Conservation (phyloP, 2,113 vertebrate species). For the Lagopus leucura region DNA sequence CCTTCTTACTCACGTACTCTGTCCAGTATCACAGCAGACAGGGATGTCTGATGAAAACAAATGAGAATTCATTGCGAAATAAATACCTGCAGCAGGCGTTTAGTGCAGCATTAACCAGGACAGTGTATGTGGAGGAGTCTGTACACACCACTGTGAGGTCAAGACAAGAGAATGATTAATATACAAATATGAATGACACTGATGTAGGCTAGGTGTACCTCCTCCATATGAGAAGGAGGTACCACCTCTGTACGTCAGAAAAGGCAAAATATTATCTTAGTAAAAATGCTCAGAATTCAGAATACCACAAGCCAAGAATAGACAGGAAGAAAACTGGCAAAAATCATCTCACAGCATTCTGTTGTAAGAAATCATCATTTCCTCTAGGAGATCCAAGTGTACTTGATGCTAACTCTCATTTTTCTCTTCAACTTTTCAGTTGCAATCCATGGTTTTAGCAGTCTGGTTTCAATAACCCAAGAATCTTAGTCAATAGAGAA, state of each 20-base stretch:
- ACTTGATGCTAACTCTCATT: not conserved
- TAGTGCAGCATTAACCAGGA: not conserved
- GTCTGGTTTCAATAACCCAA: not conserved
- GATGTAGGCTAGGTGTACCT: not conserved
- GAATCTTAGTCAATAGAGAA: not conserved
- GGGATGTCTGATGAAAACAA: accelerated
- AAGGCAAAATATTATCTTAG: not conserved
- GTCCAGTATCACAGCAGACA: not conserved
- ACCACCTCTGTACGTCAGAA: not conserved
- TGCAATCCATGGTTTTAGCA: not conserved
- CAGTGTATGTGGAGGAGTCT: not conserved
- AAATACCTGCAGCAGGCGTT: not conserved
- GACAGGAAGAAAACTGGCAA: not conserved
- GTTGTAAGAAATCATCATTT: not conserved
- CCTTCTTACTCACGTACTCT: accelerated
- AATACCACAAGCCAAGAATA: not conserved
- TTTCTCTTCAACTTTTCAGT: not conserved
- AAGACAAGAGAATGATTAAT: not conserved
- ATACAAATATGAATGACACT: not conserved
- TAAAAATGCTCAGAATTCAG: not conserved
- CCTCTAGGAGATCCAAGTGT: not conserved
- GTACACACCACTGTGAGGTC: not conserved
- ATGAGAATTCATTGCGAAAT: not conserved
- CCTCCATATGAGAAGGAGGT: not conserved
- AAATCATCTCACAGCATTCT: not conserved